Evolutionary conservation across 2,888 invertebrate species (phyloP), one percentile per base, ranked within the genome.

Genomic region (Nomada hirtipes): DNA sequence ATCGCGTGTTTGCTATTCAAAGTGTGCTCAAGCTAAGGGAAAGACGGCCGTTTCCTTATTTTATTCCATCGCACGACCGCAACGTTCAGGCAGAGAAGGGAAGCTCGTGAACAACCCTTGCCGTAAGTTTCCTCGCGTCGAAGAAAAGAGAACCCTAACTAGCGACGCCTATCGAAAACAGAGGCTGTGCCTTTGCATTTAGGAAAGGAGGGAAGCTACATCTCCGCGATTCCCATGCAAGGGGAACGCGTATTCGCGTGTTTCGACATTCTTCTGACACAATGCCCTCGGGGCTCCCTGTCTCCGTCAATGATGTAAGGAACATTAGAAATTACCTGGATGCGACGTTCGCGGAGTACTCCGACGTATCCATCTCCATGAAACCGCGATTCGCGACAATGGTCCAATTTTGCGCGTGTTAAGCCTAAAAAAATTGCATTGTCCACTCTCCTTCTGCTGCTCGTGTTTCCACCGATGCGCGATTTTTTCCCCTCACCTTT

Each of bases 341-440:
- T 73, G 78, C 67, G 57, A 68, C 59, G 65, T 80, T 74, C 67
- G 55, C 70, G 71, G 64, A 13, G 26, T 42, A 52, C 72, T 15
- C 50, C 68, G 50, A 47, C 64, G 57, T 65, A 20, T 77, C 64
- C 55, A 67, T 79, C 63, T 53, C 68, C 64, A 53, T 13, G 61
- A 9, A 47, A 44, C 67, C 20, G 57, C 23, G 26, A 20, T 29
- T 7, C 4, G 13, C 44, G 57, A 86, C 87, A 87, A 89, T 89
- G 61, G 76, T 50, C 72, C 67, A 78, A 26, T 73, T 36, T 76
- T 85, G 88, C 88, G 79, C 86, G 85, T 36, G 86, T 89, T 90
- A 89, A 79, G 77, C 84, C 77, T 76, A 73, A 79, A 89, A 89
- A 91, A 91, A 90, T 89, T 77, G 82, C 75, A 89, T 87, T 84